phyloP scores from a whole-genome alignment of 2,888 invertebrate species.

The Aricia artaxerxes region DNA sequence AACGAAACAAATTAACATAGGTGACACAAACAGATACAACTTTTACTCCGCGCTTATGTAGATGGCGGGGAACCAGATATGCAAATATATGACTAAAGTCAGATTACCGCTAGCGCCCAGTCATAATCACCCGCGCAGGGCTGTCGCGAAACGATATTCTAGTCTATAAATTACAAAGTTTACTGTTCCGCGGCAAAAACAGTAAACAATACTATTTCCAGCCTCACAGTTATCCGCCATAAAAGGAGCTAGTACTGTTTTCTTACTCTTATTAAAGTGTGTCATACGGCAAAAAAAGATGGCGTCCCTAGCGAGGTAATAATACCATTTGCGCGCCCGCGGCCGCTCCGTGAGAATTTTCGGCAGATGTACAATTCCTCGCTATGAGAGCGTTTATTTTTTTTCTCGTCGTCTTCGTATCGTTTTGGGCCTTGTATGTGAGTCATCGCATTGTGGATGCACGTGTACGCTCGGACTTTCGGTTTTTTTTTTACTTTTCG shows the following conservation, averaged over 20 bases:
- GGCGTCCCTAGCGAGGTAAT: slow-evolving; percentile 54
- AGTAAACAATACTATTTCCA: slow-evolving; percentile 22
- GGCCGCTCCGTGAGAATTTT: slow-evolving; percentile 78
- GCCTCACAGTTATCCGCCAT: slow-evolving; percentile 9
- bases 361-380: slow-evolving; percentile 81
- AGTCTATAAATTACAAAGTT: slow-evolving; percentile 5
- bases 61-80: slow-evolving; percentile 60
- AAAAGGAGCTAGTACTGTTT: slow-evolving; percentile 7
- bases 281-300: slow-evolving; percentile 15
- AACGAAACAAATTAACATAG: slow-evolving; percentile 43
- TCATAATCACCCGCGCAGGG: slow-evolving; percentile 69
- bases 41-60: slow-evolving; percentile 42
- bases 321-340: slow-evolving; percentile 63
- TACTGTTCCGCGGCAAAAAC: slow-evolving; percentile 18
- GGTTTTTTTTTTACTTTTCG: slow-evolving; percentile 52
- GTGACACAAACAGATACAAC: slow-evolving; percentile 40
- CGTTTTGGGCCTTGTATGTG: slow-evolving; percentile 63
- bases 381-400: slow-evolving; percentile 72
- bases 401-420: slow-evolving; percentile 64
- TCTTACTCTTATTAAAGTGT: slow-evolving; percentile 19
- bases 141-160: slow-evolving; percentile 38
- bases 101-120: slow-evolving; percentile 68
- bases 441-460: slow-evolving; percentile 76
- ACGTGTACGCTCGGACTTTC: slow-evolving; percentile 75
- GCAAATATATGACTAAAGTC: slow-evolving; percentile 69